These are phyloP conservation scores for Heliconius nattereri DNA, from an alignment of 1,140 invertebrate species.

Conservation along the genomic window DNA sequence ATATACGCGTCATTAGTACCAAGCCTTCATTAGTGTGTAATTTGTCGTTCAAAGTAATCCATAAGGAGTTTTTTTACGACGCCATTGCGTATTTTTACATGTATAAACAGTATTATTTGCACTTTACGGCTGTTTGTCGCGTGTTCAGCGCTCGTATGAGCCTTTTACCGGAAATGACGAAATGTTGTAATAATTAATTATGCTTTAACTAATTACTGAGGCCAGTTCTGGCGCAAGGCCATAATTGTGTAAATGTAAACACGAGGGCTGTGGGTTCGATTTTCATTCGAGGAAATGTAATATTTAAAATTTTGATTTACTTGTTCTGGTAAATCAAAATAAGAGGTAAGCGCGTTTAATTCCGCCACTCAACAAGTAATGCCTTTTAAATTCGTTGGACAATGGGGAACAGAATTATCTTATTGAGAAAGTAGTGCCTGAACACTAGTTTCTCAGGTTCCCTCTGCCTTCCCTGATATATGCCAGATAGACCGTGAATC, in stretches of 20 bases:
- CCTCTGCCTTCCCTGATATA: too few relatives aligned
- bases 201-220: neutral
- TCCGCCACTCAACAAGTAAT: neutral
- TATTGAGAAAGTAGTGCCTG: too few relatives aligned
- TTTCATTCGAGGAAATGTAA: neutral
- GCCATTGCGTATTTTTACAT: neutral
- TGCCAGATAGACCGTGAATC: too few relatives aligned
- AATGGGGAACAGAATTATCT: too few relatives aligned
- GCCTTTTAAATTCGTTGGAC: too few relatives aligned
- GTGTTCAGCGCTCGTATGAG: neutral
- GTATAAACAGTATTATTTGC: neutral
- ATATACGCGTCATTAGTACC: too few relatives aligned
- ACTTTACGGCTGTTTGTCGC: neutral
- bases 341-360: neutral
- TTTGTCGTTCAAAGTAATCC: neutral
- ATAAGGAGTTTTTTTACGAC: neutral
- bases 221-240: too few relatives aligned
- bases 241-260: neutral
- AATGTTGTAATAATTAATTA: neutral
- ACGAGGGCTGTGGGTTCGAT: neutral
- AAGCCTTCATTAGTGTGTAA: neutral
- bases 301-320: too few relatives aligned
- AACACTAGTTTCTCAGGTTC: too few relatives aligned
- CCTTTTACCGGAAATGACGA: conserved; percentile 5
- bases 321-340: too few relatives aligned